Base-by-base conservation (phyloP, 2,797 vertebrate species). In the Liasis olivaceus region DNA sequence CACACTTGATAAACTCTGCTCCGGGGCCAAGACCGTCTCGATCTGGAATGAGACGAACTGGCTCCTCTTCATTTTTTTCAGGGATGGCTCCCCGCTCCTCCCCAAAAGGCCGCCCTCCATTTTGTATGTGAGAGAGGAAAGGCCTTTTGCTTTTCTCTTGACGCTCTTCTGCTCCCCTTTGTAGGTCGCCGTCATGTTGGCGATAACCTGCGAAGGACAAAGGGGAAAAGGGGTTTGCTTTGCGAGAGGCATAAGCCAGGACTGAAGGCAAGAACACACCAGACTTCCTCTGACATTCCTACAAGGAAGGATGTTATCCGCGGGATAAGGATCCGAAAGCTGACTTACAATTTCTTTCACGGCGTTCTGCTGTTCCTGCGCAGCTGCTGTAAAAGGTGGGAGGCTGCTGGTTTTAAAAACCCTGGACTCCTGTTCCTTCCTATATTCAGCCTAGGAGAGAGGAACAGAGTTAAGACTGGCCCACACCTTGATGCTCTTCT, bases 1-100 rank as follows among this genome's bases (percentile, higher is more conserved):
- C 81, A 96, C 91, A 0, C 95, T 91, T 0, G 97, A 28, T 90
- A 96, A 3, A 89, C 95, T 98, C 89, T 98, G 98, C 94, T 98
- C 98, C 0, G 98, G 96, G 0, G 97, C 94, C 94, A 98, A 96
- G 64, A 98, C 98, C 0, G 98, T 98, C 96, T 98, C 98, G 0
- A 98, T 98, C 31, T 98, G 98, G 94, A 99, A 98, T 0, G 98
- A 98, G 95, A 99, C 96, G 31, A 98, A 98, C 91, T 98, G 97
- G 89, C 95, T 97, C 20, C 98, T 98, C 95, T 98, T 99, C 51
- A 98, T 95, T 95, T 98, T 99, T 96, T 99, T 98, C 17, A 98
- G 94, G 11, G 96, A 89, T 58, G 59, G 96, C 95, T 97, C 94
- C 0, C 97, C 42, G 2, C 94, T 96, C 85, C 95, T 95, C 2